These are phyloP conservation scores for Catharus ustulatus DNA, from an alignment of 2,797 vertebrate species.

Conservation along the genomic window DNA sequence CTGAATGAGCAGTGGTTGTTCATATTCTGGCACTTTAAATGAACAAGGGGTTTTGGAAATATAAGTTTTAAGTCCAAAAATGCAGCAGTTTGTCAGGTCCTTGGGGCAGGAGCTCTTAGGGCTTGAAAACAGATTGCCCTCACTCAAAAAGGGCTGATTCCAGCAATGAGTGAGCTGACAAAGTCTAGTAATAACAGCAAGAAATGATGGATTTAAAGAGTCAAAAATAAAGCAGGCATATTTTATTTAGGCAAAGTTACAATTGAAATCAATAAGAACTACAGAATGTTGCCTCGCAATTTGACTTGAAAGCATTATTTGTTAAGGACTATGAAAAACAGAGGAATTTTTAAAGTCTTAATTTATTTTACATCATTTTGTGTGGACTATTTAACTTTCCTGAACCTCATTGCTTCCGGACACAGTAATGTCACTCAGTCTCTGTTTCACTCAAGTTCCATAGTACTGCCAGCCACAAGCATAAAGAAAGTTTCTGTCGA, in stretches of 20 bases:
- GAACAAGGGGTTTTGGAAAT: neutral
- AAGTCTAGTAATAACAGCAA: neutral
- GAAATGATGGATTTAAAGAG: constrained; percentile 46
- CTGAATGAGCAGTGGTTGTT: neutral
- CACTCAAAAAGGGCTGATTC: neutral
- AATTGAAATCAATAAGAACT: constrained; percentile 33
- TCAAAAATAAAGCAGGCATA: neutral
- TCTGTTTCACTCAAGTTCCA: neutral
- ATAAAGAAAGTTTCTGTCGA: neutral
- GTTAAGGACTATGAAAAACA: neutral
- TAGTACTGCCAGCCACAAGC: neutral
- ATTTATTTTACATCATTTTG: constrained; percentile 1
- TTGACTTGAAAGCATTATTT: constrained; percentile 36
- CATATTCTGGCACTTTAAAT: neutral
- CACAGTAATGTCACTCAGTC: neutral
- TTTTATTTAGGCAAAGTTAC: constrained; percentile 33
- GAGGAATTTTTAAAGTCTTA: neutral
- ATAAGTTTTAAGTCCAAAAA: neutral
- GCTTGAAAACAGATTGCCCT: neutral
- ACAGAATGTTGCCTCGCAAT: neutral
- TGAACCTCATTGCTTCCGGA: neutral
- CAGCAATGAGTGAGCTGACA: neutral
- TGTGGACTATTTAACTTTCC: neutral
- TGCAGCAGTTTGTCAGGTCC: neutral
- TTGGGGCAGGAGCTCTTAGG: neutral